These are phyloP conservation scores for Drosophila kurseongensis DNA, from an alignment of 1,140 invertebrate genomes.

Conservation along the genomic window DNA sequence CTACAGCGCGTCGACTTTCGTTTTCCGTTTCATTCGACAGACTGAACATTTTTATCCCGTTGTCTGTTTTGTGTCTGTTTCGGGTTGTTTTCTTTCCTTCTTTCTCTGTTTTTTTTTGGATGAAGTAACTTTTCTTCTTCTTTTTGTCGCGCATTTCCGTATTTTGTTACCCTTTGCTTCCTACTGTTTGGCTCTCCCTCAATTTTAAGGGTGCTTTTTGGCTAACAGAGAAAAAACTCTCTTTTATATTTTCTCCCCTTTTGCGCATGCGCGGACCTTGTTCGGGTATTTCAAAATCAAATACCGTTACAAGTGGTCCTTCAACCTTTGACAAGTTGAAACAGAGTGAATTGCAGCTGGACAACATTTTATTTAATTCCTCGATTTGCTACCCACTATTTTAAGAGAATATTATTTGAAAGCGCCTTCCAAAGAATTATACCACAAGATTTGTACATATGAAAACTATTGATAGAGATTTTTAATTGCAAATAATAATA, in stretches of 20 bases:
- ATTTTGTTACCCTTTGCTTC: conserved; percentile 79
- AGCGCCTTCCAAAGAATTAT: too few species aligned
- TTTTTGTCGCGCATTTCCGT: conserved; percentile 72
- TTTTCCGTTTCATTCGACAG: conserved; percentile 64
- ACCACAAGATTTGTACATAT: too few species aligned
- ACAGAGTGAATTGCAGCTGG: background rate
- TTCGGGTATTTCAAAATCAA: conserved; percentile 40
- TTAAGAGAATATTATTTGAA: too few species aligned
- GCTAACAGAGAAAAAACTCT: background rate
- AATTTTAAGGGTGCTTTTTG: conserved; percentile 16
- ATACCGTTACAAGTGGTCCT: conserved; percentile 46
- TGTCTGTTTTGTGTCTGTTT: conserved; percentile 46
- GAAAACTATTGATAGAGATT: too few species aligned
- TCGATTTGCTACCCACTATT: too few species aligned
- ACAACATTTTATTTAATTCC: too few species aligned
- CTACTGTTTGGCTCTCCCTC: conserved; percentile 32
- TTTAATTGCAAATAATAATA: too few species aligned
- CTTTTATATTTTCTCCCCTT: conserved; percentile 10
- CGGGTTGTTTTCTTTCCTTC: conserved; percentile 44
- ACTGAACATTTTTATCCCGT: conserved; percentile 27
- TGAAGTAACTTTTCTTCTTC: conserved; percentile 67
- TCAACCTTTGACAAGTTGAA: conserved; percentile 7
- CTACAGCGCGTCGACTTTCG: conserved; percentile 53
- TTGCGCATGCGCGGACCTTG: conserved; percentile 50
- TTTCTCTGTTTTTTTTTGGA: conserved; percentile 16